A percentile compares a stretch with the other conserved stretches of the same genome.
Evolutionary conservation across 1,140 invertebrate species (phyloP).

Genomic region (Sinonovacula constricta): DNA sequence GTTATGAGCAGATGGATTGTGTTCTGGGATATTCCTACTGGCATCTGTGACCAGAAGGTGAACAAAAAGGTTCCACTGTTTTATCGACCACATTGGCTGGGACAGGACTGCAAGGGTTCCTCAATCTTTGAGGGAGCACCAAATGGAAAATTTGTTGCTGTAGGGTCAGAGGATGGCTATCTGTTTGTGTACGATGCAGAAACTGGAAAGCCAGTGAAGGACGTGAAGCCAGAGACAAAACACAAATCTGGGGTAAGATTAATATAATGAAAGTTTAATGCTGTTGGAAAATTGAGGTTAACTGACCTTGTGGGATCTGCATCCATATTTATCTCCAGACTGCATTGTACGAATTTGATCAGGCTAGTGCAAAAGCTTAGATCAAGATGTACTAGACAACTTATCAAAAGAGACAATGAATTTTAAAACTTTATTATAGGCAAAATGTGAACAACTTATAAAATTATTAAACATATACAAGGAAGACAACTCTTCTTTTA

Average conservation of each 20-base stretch:
- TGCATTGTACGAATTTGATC: too few species aligned
- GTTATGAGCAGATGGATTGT: conserved; percentile 49
- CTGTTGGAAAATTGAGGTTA: too few species aligned
- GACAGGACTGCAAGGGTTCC: conserved; percentile 49
- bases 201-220: conserved; percentile 59
- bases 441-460: too few species aligned
- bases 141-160: conserved; percentile 49
- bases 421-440: too few species aligned
- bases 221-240: conserved; percentile 61
- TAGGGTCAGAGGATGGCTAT: conserved; percentile 71
- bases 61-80: conserved; percentile 63
- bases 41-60: conserved; percentile 66
- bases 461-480: too few species aligned
- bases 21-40: conserved; percentile 71
- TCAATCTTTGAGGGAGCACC: conserved; percentile 47
- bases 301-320: too few species aligned
- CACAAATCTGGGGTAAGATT: conserved; percentile 62
- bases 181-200: conserved; percentile 62
- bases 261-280: not conserved
- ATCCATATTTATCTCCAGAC: too few species aligned
- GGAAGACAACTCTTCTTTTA: too few species aligned
- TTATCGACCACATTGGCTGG: conserved; percentile 61
- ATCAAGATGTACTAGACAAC: too few species aligned
- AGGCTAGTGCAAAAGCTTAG: too few species aligned
- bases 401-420: too few species aligned